These are phyloP conservation scores for Caenorhabditis sinica DNA, from an alignment of 2,888 invertebrate species.

Conservation along the genomic window DNA sequence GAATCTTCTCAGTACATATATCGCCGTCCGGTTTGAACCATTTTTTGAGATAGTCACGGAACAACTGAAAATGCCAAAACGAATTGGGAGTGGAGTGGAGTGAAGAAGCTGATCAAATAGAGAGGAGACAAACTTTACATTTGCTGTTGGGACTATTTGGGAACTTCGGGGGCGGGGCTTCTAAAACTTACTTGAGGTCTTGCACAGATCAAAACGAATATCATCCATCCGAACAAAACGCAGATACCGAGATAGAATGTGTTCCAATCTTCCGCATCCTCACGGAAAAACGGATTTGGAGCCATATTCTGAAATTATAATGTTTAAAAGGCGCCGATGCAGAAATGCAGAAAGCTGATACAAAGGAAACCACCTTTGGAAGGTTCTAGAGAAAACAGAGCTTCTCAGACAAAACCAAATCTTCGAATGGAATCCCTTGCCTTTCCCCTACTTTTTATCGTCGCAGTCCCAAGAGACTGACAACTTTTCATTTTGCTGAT, in stretches of 20 bases:
- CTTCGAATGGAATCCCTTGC: neutral
- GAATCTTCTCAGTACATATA: slow-evolving; percentile 61
- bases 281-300: slow-evolving; percentile 14
- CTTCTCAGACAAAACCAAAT: neutral
- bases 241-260: slow-evolving; percentile 79
- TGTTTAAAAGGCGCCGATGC: neutral
- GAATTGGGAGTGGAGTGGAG: neutral
- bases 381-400: neutral
- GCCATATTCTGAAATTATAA: slow-evolving; percentile 20
- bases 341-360: too few relatives aligned
- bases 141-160: neutral
- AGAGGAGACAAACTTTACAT: neutral
- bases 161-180: too few relatives aligned
- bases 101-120: slow-evolving; percentile 14
- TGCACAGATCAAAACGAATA: slow-evolving; percentile 81
- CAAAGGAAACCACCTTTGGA: too few relatives aligned
- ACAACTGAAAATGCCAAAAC: slow-evolving; percentile 59
- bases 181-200: slow-evolving; percentile 79
- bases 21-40: slow-evolving; percentile 69
- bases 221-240: slow-evolving; percentile 81
- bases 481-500: slow-evolving; percentile 8
- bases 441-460: slow-evolving; percentile 1
- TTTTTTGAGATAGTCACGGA: slow-evolving; percentile 71
- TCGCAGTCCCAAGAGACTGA: neutral
- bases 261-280: slow-evolving; percentile 69